phyloP scores from a whole-genome alignment of 2,113 vertebrate genomes.

The Malurus melanocephalus region DNA sequence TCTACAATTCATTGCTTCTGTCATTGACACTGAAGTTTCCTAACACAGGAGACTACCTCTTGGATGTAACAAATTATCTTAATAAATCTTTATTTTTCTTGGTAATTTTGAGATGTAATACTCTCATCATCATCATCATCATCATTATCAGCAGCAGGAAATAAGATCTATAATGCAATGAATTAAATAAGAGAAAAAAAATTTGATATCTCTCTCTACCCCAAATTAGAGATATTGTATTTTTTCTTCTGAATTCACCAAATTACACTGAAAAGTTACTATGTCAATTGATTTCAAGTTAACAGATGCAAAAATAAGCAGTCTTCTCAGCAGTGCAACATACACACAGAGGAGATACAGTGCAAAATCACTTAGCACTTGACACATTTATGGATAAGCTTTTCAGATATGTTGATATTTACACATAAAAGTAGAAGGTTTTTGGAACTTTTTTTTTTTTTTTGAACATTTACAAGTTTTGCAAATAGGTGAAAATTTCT shows the following conservation, averaged over 20 bases:
- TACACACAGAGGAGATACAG: background rate
- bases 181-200: background rate
- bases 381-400: background rate
- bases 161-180: background rate
- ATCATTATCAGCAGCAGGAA: background rate
- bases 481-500: background rate
- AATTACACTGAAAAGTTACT: background rate
- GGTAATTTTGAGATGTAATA: background rate
- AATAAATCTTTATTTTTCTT: background rate
- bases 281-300: background rate
- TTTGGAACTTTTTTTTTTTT: background rate
- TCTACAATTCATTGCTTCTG: background rate
- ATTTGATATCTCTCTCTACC: fast-evolving
- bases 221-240: fast-evolving
- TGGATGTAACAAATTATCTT: background rate
- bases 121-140: background rate
- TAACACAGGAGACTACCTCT: fast-evolving
- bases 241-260: background rate
- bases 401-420: background rate
- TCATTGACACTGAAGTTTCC: background rate
- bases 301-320: background rate
- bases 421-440: background rate
- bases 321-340: background rate
- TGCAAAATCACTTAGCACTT: background rate
- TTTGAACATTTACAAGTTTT: background rate